phyloP scores from a whole-genome alignment of 2,797 vertebrate species.

The Nothura maculosa region DNA sequence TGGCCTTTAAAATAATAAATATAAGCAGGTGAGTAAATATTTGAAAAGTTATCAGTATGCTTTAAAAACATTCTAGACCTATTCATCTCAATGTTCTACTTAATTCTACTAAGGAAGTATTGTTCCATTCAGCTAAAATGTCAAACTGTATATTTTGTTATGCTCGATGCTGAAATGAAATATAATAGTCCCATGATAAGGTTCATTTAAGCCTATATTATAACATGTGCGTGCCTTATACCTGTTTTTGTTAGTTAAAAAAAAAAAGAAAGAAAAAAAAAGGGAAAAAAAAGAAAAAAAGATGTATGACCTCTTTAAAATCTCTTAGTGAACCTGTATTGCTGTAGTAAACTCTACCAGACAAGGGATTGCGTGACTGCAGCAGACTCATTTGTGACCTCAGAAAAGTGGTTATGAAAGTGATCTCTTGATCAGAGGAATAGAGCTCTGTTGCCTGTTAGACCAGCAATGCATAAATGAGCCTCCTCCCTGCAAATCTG shows the following conservation, averaged over 20 bases:
- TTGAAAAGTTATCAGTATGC: background rate
- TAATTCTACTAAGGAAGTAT: background rate
- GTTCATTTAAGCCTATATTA: background rate
- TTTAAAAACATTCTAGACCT: background rate
- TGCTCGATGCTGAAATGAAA: background rate
- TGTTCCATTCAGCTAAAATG: background rate
- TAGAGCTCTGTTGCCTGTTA: conserved; percentile 68
- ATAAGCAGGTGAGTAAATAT: background rate
- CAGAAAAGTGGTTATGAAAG: conserved; percentile 94
- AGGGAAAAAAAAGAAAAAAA: too few relatives aligned
- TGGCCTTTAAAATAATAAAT: background rate
- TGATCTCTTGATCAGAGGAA: conserved; percentile 86
- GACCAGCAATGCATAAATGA: conserved; percentile 85
- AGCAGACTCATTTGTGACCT: conserved; percentile 91
- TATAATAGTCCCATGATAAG: background rate
- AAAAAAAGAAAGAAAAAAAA: too few relatives aligned
- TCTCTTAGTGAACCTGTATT: conserved; percentile 68
- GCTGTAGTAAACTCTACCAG: conserved; percentile 66
- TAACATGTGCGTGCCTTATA: background rate
- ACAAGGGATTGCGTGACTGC: conserved; percentile 89
- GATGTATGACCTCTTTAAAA: conserved; percentile 76
- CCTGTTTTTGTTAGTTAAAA: background rate
- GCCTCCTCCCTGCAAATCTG: conserved; percentile 64
- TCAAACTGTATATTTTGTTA: background rate
- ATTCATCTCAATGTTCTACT: background rate